phyloP scores from a whole-genome alignment of 2,888 invertebrate genomes.

The Synanthedon vespiformis region DNA sequence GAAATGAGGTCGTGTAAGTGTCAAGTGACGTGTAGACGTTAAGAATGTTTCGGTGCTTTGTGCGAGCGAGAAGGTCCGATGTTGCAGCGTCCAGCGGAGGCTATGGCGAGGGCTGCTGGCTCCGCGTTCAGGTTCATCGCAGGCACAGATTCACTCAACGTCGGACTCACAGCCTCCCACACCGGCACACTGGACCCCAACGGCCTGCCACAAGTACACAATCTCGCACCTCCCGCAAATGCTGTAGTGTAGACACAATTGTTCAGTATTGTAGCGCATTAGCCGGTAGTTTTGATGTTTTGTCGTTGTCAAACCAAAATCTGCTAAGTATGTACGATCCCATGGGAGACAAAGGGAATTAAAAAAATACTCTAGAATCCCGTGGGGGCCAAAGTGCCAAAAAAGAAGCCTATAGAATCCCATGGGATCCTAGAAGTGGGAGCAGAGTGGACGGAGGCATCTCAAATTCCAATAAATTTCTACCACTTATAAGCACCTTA shows the following conservation, averaged over 20 bases:
- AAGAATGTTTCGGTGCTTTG: slow-evolving; percentile 1
- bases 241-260: neutral
- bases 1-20: no score
- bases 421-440: no score
- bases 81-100: slow-evolving; percentile 81
- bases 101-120: slow-evolving; percentile 83
- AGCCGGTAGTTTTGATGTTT: neutral
- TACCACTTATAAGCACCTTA: no score
- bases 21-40: no score
- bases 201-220: slow-evolving; percentile 60
- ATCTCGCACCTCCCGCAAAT: slow-evolving; percentile 9
- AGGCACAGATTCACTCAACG: slow-evolving; percentile 79
- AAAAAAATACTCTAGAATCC: no score
- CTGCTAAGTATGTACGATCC: no score
- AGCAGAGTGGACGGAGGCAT: no score
- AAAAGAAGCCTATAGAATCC: no score
- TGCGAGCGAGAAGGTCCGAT: slow-evolving; percentile 23
- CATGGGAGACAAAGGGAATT: no score
- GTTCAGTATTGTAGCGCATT: neutral
- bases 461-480: no score
- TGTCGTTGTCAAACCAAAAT: no score
- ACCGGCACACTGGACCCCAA: slow-evolving; percentile 65
- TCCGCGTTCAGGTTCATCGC: slow-evolving; percentile 83
- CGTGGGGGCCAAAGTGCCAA: no score
- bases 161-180: slow-evolving; percentile 75